Base-by-base conservation (phyloP, 1,140 invertebrate genomes). In the Nautilus pompilius region DNA sequence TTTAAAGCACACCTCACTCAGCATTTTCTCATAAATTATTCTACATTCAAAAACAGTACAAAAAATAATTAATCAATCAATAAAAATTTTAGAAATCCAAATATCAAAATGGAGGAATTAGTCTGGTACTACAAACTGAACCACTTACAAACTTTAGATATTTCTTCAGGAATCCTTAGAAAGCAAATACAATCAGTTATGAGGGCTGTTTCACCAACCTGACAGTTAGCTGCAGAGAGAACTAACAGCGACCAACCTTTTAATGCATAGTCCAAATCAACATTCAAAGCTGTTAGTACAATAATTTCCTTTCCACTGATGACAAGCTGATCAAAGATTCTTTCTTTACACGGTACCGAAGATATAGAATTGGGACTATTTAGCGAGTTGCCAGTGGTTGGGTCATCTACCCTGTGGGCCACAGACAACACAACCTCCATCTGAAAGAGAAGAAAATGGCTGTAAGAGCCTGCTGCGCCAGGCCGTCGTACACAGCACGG, bases 191-290 rank as follows among this genome's bases (percentile, higher is more conserved):
- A n/a, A n/a, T n/a, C n/a, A n/a, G n/a, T n/a, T n/a, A n/a, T n/a
- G n/a, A n/a, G n/a, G n/a, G n/a, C n/a, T n/a, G n/a, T n/a, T n/a
- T n/a, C n/a, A n/a, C n/a, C n/a, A n/a, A n/a, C n/a, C n/a, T n/a
- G n/a, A n/a, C n/a, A n/a, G n/a, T n/a, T n/a, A n/a, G n/a, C n/a
- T n/a, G n/a, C n/a, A n/a, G 36, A 1, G 1, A n/a, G 36, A 1
- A n/a, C 0, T 41, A 41, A 41, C 4, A 30, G 17, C 6, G 15
- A 60, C 57, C 69, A 72, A 85, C 84, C 91, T 82, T 88, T 89
- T 29, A 90, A 91, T 59, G 93, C 92, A 85, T 90, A 94, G 70
- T 94, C 91, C 62, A 93, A 83, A 84, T 96, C 93, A 45, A 93
- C 89, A 84, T 94, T 90, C 77, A 87, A 87, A 29, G 89, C 89